A percentile compares a stretch with the other conserved stretches of the same genome.
These are phyloP conservation scores for Ammodytes marinus DNA, from an alignment of 2,113 vertebrate species.

Conservation along the genomic window DNA sequence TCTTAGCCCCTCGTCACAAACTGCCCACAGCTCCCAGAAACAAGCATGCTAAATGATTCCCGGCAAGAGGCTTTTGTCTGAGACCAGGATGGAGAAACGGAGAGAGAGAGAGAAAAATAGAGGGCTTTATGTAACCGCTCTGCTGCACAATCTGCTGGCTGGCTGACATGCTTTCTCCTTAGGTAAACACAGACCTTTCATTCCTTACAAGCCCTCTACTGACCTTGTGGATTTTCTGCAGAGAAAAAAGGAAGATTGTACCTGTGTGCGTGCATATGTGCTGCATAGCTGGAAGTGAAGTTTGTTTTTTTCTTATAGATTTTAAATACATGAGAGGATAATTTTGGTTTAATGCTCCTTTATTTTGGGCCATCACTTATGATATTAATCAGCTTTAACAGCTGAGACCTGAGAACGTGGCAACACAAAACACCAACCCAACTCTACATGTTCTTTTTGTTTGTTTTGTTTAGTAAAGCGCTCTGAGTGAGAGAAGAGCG, in stretches of 20 bases:
- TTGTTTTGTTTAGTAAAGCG: too few species aligned
- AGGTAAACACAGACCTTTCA: constrained; percentile 63
- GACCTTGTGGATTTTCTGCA: constrained; percentile 49
- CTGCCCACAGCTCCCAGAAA: constrained; percentile 61
- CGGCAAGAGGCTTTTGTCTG: constrained; percentile 70
- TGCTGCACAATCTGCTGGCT: constrained; percentile 65
- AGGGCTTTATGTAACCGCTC: constrained; percentile 72
- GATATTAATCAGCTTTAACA: background rate
- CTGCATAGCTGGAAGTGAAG: background rate
- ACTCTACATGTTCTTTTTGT: too few species aligned
- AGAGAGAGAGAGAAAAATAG: constrained; percentile 52
- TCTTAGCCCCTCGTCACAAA: constrained; percentile 58
- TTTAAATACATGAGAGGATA: background rate
- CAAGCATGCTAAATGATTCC: constrained; percentile 68
- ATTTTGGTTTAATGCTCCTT: background rate
- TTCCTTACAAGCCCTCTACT: constrained; percentile 58
- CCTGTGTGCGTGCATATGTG: background rate
- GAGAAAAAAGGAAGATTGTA: constrained; percentile 1
- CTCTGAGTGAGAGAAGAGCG: too few species aligned
- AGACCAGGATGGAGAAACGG: constrained; percentile 42
- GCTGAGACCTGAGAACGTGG: background rate
- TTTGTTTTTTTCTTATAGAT: background rate
- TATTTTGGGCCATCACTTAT: background rate
- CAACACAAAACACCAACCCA: too few species aligned
- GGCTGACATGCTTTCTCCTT: constrained; percentile 59